A percentile compares a stretch with the other conserved stretches of the same genome.
Evolutionary conservation across 2,797 vertebrate genomes (phyloP).

Genomic region (Sebastiscus albofasciatus): DNA sequence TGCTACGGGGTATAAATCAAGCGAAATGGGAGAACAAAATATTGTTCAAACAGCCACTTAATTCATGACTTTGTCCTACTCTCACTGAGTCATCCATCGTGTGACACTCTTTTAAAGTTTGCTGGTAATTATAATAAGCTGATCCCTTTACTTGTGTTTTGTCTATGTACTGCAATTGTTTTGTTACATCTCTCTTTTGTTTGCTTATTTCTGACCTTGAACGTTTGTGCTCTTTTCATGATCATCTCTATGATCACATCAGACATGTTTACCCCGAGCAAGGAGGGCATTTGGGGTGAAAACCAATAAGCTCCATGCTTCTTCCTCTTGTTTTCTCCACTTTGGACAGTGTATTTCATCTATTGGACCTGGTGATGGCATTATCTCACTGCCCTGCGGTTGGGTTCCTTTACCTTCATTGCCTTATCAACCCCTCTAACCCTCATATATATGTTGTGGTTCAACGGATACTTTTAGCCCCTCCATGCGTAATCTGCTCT

Average conservation of each 20-base stretch:
- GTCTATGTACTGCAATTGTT: neutral
- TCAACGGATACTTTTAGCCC: constrained; percentile 1
- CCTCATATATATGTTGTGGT: neutral
- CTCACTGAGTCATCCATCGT: neutral
- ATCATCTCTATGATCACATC: neutral
- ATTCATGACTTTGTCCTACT: constrained; percentile 10
- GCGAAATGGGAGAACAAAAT: neutral
- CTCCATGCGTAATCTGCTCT: constrained; percentile 14
- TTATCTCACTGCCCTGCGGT: neutral
- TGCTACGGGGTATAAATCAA: constrained; percentile 1
- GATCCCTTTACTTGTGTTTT: neutral
- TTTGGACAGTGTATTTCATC: neutral
- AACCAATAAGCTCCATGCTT: neutral
- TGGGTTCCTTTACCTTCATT: neutral
- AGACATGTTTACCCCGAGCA: neutral
- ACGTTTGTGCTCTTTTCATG: neutral
- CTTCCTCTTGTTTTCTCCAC: neutral
- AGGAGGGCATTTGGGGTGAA: neutral
- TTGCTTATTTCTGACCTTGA: neutral
- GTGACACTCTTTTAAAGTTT: constrained; percentile 1
- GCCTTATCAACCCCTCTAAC: neutral
- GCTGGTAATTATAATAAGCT: neutral
- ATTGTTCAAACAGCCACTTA: constrained; percentile 2
- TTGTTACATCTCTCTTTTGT: neutral
- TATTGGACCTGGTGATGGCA: neutral